Conservation (phyloP, 2,797 vertebrate genomes). For the Austrolebias charrua region DNA sequence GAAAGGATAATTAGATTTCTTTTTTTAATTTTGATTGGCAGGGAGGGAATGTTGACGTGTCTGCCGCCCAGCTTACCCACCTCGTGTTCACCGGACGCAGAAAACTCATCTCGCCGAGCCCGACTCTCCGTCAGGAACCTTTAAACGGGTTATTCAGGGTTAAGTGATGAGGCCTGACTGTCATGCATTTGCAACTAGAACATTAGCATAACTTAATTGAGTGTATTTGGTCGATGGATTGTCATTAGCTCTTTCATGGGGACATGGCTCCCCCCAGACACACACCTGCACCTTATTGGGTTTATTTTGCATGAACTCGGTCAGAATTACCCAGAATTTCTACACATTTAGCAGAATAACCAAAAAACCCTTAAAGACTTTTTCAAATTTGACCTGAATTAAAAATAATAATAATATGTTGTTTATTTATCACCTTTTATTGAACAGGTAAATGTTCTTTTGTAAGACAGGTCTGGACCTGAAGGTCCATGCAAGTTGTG, state of each 20-base stretch:
- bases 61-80: conserved; percentile 13
- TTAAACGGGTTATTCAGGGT: conserved; percentile 56
- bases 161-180: conserved; percentile 53
- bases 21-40: conserved; percentile 64
- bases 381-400: too few relatives aligned
- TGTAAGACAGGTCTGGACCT: too few relatives aligned
- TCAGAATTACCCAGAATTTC: conserved; percentile 28
- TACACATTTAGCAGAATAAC: background rate
- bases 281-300: conserved; percentile 2
- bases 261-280: background rate
- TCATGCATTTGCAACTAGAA: conserved; percentile 59
- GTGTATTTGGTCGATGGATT: conserved; percentile 50
- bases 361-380: too few relatives aligned
- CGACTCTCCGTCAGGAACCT: conserved; percentile 33
- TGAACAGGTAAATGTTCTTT: too few relatives aligned
- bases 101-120: conserved; percentile 24
- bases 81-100: conserved; percentile 30
- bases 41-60: conserved; percentile 56
- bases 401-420: too few relatives aligned
- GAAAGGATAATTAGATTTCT: conserved; percentile 69
- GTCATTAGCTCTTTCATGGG: conserved; percentile 37
- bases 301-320: background rate
- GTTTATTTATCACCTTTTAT: too few relatives aligned
- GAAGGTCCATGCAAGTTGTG: too few relatives aligned
- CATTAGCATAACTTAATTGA: conserved; percentile 75